phyloP scores from a whole-genome alignment of 2,888 invertebrate species.

The Dolomedes plantarius region DNA sequence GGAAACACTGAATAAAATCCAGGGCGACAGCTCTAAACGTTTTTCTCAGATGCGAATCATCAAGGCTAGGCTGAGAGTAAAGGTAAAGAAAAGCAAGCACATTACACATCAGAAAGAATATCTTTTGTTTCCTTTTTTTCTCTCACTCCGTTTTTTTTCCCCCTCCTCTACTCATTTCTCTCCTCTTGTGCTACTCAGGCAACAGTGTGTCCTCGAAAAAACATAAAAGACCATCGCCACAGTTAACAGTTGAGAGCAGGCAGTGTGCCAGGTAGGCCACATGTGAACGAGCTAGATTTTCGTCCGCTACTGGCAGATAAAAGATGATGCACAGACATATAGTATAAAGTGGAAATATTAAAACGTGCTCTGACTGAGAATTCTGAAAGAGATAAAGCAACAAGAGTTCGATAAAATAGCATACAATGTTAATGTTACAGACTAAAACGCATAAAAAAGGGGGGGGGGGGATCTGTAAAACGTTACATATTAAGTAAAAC shows the following conservation, averaged over 20 bases:
- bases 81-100: constrained; percentile 20
- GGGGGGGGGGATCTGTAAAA: too few species aligned
- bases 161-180: neutral
- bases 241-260: constrained; percentile 28
- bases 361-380: too few species aligned
- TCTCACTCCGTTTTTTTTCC: constrained; percentile 15
- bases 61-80: constrained; percentile 14
- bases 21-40: neutral
- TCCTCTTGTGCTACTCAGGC: neutral
- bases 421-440: too few species aligned
- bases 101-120: constrained; percentile 34
- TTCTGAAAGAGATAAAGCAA: too few species aligned
- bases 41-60: neutral
- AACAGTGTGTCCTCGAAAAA: constrained; percentile 2
- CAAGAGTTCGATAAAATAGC: too few species aligned
- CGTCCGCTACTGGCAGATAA: constrained; percentile 2
- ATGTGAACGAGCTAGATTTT: constrained; percentile 10
- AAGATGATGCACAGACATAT: neutral
- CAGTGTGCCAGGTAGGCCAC: constrained; percentile 68
- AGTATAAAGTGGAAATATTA: neutral
- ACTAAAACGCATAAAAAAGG: too few species aligned
- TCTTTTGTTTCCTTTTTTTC: constrained; percentile 11
- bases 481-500: too few species aligned
- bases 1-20: neutral
- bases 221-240: neutral